Percentiles rank a stretch among this genome's conserved stretches.
Conservation (phyloP, 2,888 invertebrate genomes). For the Drosophila prolongata region DNA sequence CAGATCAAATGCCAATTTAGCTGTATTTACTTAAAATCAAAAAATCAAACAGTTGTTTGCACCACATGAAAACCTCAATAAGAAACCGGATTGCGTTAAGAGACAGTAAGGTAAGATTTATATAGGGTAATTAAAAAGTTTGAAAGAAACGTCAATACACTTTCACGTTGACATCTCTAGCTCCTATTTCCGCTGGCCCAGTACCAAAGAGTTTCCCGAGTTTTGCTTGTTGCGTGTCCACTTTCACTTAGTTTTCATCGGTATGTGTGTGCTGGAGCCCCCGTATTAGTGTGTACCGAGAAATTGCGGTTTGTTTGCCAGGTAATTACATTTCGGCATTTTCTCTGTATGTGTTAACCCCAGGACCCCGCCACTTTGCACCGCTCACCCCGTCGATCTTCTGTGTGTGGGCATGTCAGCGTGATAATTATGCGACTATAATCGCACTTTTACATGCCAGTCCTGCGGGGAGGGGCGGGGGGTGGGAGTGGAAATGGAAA, state of each 20-base stretch:
- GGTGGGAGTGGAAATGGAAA: conserved; percentile 6
- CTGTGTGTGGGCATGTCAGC: conserved; percentile 70
- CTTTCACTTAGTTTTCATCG: conserved; percentile 71
- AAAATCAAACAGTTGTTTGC: no score
- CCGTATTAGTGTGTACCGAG: conserved; percentile 66
- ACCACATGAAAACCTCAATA: no score
- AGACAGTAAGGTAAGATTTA: no score
- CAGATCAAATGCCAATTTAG: no score
- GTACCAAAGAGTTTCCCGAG: conserved; percentile 43
- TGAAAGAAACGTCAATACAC: neutral
- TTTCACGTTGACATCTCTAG: conserved; percentile 51
- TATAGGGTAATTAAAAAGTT: no score
- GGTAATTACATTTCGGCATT: conserved; percentile 78
- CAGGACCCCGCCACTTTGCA: neutral
- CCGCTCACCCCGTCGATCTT: conserved; percentile 12
- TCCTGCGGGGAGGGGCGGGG: neutral
- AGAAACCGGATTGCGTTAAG: no score
- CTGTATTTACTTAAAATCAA: no score
- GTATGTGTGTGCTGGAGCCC: conserved; percentile 23
- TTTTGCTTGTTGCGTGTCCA: conserved; percentile 79
- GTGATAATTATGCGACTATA: conserved; percentile 81
- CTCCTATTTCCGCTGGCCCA: conserved; percentile 15
- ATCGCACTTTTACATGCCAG: conserved; percentile 79
- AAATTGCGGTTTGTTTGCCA: conserved; percentile 79
- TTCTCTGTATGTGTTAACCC: conserved; percentile 53